phyloP scores from a whole-genome alignment of 2,888 invertebrate species.

The Drosophila infuscata region DNA sequence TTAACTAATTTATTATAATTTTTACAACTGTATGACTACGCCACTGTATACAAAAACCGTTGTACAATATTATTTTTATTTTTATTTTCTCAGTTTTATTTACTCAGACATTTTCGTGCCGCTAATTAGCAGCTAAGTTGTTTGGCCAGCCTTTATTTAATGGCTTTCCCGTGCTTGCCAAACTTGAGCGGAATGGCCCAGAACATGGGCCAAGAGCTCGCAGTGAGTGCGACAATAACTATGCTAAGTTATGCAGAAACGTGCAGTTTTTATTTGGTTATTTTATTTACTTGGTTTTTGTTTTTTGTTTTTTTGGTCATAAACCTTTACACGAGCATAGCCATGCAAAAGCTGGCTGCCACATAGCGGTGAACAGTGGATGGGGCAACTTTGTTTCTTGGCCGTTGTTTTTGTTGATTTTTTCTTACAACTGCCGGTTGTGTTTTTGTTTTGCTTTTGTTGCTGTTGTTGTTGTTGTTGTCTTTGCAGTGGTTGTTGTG shows the following conservation, averaged over 20 bases:
- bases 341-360: constrained; percentile 39
- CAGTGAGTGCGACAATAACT: constrained; percentile 24
- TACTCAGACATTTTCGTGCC: constrained; percentile 48
- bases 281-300: constrained; percentile 6
- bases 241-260: constrained; percentile 65
- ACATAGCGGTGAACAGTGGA: constrained; percentile 57
- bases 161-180: constrained; percentile 17
- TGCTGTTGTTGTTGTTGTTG: constrained; percentile 5
- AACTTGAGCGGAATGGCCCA: constrained; percentile 15
- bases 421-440: constrained; percentile 26
- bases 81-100: constrained; percentile 20
- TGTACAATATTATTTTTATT: constrained; percentile 11
- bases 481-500: constrained; percentile 7
- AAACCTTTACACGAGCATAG: constrained; percentile 45
- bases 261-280: constrained; percentile 60
- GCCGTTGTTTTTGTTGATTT: constrained; percentile 3
- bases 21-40: neutral
- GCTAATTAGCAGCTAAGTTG: constrained; percentile 56
- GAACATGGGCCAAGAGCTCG: constrained; percentile 24
- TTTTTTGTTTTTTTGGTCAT: constrained; percentile 37
- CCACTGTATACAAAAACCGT: neutral
- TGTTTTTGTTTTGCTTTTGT: constrained; percentile 8
- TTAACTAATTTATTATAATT: neutral
- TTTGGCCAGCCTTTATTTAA: constrained; percentile 40
- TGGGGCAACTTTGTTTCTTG: constrained; percentile 13